Evolutionary conservation across 1,140 invertebrate genomes (phyloP).

Genomic region (Sarcophaga bullata): DNA sequence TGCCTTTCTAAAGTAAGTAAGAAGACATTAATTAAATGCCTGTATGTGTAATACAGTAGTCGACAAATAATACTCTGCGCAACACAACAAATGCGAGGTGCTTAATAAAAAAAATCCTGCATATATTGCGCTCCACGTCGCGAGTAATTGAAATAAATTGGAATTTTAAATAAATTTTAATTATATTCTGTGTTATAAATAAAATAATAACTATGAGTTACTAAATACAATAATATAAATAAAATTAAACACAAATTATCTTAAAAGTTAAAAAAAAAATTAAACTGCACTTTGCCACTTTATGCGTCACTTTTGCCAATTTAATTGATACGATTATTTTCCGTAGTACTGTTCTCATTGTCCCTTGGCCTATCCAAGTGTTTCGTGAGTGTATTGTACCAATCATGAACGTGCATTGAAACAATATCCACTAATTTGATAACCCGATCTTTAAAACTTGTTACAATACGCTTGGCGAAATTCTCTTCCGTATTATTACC

Average conservation of each 20-base stretch:
- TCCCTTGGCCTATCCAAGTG: constrained; percentile 48
- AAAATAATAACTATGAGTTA: background rate
- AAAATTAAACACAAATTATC: constrained; percentile 10
- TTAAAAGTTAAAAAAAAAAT: constrained; percentile 6
- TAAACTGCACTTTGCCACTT: background rate
- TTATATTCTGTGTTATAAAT: background rate
- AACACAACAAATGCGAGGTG: too few species aligned
- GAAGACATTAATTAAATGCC: too few species aligned
- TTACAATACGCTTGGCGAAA: constrained; percentile 20
- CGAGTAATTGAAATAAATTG: too few species aligned
- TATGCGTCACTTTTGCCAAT: background rate
- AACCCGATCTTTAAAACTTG: constrained; percentile 55
- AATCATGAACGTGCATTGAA: constrained; percentile 57
- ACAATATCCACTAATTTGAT: constrained; percentile 56
- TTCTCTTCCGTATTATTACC: constrained; percentile 2
- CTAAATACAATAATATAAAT: background rate
- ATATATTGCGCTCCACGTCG: too few species aligned
- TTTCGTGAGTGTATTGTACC: constrained; percentile 58
- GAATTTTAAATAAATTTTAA: too few species aligned
- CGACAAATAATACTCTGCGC: too few species aligned
- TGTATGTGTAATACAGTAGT: too few species aligned
- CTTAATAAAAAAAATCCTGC: too few species aligned
- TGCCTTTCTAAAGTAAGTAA: too few species aligned
- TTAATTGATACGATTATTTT: constrained; percentile 8
- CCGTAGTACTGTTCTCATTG: background rate